phyloP scores from a whole-genome alignment of 2,888 invertebrate species.

The Lottia scabra region DNA sequence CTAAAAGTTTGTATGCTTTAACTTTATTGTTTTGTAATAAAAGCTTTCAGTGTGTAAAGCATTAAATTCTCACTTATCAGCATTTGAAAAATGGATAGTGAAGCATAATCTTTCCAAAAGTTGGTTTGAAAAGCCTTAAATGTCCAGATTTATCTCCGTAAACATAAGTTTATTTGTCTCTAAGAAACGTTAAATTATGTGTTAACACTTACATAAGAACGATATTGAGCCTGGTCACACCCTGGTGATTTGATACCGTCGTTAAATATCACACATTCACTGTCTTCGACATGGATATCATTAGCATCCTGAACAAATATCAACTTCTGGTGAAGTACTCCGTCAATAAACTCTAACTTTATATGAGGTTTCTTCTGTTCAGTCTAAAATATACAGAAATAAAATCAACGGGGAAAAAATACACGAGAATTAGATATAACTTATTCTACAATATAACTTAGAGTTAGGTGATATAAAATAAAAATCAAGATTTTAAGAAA shows the following conservation, averaged over 20 bases:
- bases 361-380: conserved; percentile 56
- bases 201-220: conserved; percentile 62
- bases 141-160: too few relatives aligned
- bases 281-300: conserved; percentile 55
- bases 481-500: too few relatives aligned
- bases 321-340: conserved; percentile 59
- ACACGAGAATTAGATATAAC: too few relatives aligned
- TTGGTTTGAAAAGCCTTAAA: not conserved
- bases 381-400: conserved; percentile 30
- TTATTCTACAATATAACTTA: too few relatives aligned
- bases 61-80: too few relatives aligned
- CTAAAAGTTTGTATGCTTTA: too few relatives aligned
- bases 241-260: conserved; percentile 61
- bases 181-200: conserved; percentile 22
- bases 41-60: too few relatives aligned
- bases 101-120: not conserved
- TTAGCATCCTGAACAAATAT: conserved; percentile 58
- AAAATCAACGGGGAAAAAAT: too few relatives aligned
- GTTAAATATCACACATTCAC: conserved; percentile 65
- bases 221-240: conserved; percentile 60
- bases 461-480: too few relatives aligned
- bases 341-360: conserved; percentile 60
- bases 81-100: too few relatives aligned
- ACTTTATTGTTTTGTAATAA: too few relatives aligned
- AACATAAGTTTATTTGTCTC: not conserved